Evolutionary conservation across 2,113 vertebrate species (phyloP).

Genomic region (Scopus umbretta): DNA sequence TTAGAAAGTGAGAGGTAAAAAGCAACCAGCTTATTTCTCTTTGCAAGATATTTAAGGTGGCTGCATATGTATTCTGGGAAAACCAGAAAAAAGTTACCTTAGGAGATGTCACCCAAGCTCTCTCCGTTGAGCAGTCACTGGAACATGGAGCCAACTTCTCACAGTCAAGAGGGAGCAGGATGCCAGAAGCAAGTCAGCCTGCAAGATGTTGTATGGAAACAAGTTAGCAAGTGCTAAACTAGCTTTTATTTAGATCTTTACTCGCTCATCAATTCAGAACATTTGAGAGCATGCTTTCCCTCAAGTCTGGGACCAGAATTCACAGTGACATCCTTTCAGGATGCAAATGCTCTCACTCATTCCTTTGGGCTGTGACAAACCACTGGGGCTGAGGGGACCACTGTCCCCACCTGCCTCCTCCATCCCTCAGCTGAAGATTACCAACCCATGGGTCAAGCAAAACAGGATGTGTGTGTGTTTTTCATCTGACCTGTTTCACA

Average conservation of each 20-base stretch:
- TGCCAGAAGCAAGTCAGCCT: slow-evolving; percentile 15
- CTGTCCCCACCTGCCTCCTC: neutral
- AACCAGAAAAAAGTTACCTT: slow-evolving; percentile 1
- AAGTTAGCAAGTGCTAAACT: neutral
- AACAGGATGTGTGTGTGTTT: neutral
- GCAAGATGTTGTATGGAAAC: neutral
- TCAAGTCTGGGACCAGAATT: neutral
- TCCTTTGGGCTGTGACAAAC: neutral
- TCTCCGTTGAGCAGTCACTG: neutral
- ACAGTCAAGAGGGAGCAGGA: neutral
- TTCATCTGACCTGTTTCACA: neutral
- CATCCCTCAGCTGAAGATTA: neutral
- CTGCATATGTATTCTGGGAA: neutral
- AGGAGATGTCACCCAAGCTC: slow-evolving; percentile 11
- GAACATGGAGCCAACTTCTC: neutral
- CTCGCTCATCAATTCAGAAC: neutral
- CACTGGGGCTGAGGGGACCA: neutral
- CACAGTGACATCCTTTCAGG: neutral
- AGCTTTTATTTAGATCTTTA: neutral
- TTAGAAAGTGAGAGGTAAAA: neutral
- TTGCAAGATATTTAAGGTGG: neutral
- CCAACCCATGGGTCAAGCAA: neutral
- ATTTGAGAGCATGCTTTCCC: neutral
- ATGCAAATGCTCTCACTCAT: neutral
- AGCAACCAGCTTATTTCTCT: neutral